Evolutionary conservation across 2,888 invertebrate species (phyloP).

Genomic region (Sphaeridia pumilis): DNA sequence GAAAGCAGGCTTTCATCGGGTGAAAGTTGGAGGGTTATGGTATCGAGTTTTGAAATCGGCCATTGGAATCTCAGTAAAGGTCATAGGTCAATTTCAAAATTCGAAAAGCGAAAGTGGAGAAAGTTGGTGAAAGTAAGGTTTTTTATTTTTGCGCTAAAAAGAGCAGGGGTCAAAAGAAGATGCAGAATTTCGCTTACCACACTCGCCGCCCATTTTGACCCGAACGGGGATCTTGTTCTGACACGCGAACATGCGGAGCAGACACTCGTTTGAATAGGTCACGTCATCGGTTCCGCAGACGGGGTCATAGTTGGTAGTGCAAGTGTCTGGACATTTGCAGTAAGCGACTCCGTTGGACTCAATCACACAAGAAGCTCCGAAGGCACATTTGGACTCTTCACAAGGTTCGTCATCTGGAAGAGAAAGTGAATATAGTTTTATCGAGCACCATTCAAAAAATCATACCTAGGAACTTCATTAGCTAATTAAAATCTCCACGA

Average conservation of each 20-base stretch:
- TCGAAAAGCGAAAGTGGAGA: too few relatives aligned
- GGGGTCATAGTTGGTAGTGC: conserved; percentile 43
- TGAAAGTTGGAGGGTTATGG: too few relatives aligned
- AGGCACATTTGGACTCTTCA: conserved; percentile 68
- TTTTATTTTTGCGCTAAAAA: too few relatives aligned
- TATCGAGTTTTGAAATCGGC: too few relatives aligned
- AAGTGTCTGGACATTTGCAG: conserved; percentile 60
- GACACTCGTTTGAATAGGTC: conserved; percentile 62
- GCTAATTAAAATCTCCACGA: too few relatives aligned
- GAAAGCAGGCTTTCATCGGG: too few relatives aligned
- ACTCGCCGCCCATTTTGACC: conserved; percentile 62
- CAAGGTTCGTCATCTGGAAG: conserved; percentile 54
- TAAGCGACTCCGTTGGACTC: conserved; percentile 57
- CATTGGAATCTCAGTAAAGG: too few relatives aligned
- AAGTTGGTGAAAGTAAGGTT: too few relatives aligned
- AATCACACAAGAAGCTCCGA: conserved; percentile 66
- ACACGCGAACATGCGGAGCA: conserved; percentile 64
- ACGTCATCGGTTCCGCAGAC: conserved; percentile 55
- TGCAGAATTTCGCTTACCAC: too few relatives aligned
- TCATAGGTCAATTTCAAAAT: too few relatives aligned
- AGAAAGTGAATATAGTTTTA: not conserved
- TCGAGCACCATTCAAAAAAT: too few relatives aligned
- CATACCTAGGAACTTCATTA: too few relatives aligned
- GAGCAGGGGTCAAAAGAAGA: conserved; percentile 32
- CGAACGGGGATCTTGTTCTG: conserved; percentile 58